phyloP scores from a whole-genome alignment of 2,797 vertebrate species.

The Chromobotia macracanthus region DNA sequence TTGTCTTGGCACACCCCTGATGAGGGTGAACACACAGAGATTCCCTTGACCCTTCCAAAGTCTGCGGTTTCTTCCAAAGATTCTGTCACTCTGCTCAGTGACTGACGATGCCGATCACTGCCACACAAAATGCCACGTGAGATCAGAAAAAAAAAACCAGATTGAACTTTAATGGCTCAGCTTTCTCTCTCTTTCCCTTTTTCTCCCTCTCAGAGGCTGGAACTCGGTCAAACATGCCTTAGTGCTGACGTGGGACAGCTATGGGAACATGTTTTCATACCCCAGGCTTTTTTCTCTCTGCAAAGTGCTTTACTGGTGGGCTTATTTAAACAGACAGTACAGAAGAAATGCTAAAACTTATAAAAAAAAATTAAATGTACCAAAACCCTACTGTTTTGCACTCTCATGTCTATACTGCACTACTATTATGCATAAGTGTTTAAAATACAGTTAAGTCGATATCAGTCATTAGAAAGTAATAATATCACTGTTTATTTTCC shows the following conservation, averaged over 20 bases:
- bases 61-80: slow-evolving; percentile 41
- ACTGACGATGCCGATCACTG: slow-evolving; percentile 54
- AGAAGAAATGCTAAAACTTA: slow-evolving; percentile 1
- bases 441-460: slow-evolving; percentile 15
- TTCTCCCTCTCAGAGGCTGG: slow-evolving; percentile 66
- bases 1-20: slow-evolving; percentile 18
- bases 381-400: slow-evolving; percentile 6
- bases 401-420: neutral
- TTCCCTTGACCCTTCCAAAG: slow-evolving; percentile 18
- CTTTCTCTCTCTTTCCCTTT: slow-evolving; percentile 52
- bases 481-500: slow-evolving; percentile 4
- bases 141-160: slow-evolving; percentile 58
- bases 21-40: slow-evolving; percentile 44
- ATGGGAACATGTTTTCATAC: slow-evolving; percentile 71
- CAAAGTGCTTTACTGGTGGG: slow-evolving; percentile 54
- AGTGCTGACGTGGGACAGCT: slow-evolving; percentile 74
- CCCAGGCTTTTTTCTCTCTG: slow-evolving; percentile 58
- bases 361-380: neutral
- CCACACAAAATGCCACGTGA: slow-evolving; percentile 34
- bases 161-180: slow-evolving; percentile 68
- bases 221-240: slow-evolving; percentile 74
- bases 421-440: slow-evolving; percentile 7
- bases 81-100: slow-evolving; percentile 50
- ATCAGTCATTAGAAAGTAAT: slow-evolving; percentile 26
- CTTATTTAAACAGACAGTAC: slow-evolving; percentile 58